Base-by-base conservation (phyloP, 2,113 vertebrate genomes). In the Gobio gobio region DNA sequence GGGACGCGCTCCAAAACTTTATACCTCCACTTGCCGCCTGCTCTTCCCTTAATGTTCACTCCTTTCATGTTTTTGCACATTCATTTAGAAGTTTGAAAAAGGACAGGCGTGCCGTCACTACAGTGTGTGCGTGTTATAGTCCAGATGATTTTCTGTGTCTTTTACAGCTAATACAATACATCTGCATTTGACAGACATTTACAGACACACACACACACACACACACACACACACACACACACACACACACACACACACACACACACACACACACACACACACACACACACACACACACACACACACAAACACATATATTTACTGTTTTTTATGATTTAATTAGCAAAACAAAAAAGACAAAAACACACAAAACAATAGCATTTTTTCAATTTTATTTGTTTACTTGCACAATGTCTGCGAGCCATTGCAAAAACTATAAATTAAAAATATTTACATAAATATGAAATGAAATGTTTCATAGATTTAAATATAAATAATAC, bases 1-100 rank as follows among this genome's bases (percentile, higher is more conserved):
- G 12, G 26, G 49, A 26, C 83, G 86, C 77, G 79, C 90, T 82
- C 70, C 47, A 68, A 63, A 83, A 75, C 87, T 82, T 56, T 72
- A 10, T 84, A 83, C 76, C 89, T 89, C 36, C 81, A 22, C 76
- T 83, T 24, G 51, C 63, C 36, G 77, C 73, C 66, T 51, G 78
- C 54, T 47, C 83, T 80, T 83, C 74, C 72, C 40, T 59, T 64
- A 56, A 70, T 58, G 74, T 68, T 73, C n/a, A 40, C 12, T 16
- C 33, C 49, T 64, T 64, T 64, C 59, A 64, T 24, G 45, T 56
- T 12, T 87, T 33, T 74, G 77, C 10, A 22, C 18, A 36, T 14
- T 51, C 13, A 29, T 78, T 45, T 78, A 10, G 36, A 18, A 63
- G 56, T 78, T 78, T 43, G 13, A 18, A 63, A 10, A 43, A 6